These are phyloP conservation scores for Callyntrura guangdongensis DNA, from an alignment of 2,888 invertebrate genomes.

Conservation along the genomic window DNA sequence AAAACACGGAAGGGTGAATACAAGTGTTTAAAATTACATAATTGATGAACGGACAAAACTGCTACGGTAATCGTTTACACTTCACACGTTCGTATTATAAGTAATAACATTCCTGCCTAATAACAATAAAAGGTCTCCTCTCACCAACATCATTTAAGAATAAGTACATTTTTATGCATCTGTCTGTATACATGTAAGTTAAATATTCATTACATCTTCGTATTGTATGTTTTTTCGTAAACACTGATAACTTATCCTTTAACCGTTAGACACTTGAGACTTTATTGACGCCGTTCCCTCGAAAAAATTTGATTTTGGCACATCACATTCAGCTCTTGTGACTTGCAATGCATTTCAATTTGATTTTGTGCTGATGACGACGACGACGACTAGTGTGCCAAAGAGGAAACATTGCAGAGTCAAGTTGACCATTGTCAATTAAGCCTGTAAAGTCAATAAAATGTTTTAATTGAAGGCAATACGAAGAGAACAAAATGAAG, in stretches of 20 bases:
- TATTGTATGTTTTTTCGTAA: too few relatives aligned
- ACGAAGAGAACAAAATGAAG: not conserved
- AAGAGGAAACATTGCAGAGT: not conserved
- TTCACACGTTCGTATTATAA: constrained; percentile 24
- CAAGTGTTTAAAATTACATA: constrained; percentile 23
- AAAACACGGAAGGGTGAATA: constrained; percentile 65
- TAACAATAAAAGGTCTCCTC: not conserved
- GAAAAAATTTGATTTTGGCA: constrained; percentile 5
- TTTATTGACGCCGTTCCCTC: not conserved
- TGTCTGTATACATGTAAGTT: too few relatives aligned
- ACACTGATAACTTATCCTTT: too few relatives aligned
- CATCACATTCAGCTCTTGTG: not conserved
- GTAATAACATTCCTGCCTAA: not conserved
- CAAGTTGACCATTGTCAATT: not conserved
- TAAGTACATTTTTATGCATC: not conserved
- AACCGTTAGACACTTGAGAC: too few relatives aligned
- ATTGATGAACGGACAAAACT: constrained; percentile 36
- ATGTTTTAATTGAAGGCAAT: constrained; percentile 42
- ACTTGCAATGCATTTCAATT: not conserved
- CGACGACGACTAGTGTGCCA: not conserved
- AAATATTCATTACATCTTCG: too few relatives aligned
- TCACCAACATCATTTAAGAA: not conserved
- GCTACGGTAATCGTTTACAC: constrained; percentile 9
- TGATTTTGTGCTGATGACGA: too few relatives aligned
- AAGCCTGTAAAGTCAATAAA: constrained; percentile 11